A percentile compares a stretch with the other conserved stretches of the same genome.
These are phyloP conservation scores for Hipparchia sbordonii DNA, from an alignment of 2,888 invertebrate genomes.

Conservation along the genomic window DNA sequence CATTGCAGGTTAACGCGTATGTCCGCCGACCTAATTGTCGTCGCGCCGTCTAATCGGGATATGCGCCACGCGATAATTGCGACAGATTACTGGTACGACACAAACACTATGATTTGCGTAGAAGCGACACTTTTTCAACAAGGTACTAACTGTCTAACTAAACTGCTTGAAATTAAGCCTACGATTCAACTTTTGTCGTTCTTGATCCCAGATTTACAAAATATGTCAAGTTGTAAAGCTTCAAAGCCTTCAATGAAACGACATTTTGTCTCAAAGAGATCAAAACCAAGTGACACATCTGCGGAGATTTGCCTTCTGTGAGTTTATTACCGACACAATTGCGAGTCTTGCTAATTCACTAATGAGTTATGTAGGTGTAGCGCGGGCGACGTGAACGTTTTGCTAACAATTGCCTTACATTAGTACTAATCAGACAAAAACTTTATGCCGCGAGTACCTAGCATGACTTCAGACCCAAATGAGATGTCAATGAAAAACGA, in stretches of 20 bases:
- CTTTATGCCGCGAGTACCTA: conserved; percentile 47
- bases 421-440: conserved; percentile 65
- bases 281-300: conserved; percentile 51
- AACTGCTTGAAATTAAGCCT: background rate
- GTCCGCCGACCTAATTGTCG: conserved; percentile 82
- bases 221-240: background rate
- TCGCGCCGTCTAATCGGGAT: conserved; percentile 80
- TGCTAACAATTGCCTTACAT: conserved; percentile 63
- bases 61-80: conserved; percentile 81
- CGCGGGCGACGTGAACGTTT: conserved; percentile 78
- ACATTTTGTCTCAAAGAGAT: background rate
- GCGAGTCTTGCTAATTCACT: conserved; percentile 78
- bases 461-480: conserved; percentile 47
- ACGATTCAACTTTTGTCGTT: background rate
- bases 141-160: background rate
- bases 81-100: conserved; percentile 62
- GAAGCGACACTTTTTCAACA: conserved; percentile 43
- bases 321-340: conserved; percentile 77
- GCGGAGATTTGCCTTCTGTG: conserved; percentile 55
- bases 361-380: conserved; percentile 81
- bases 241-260: background rate
- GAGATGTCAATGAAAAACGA: conserved; percentile 55
- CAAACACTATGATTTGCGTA: conserved; percentile 38
- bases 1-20: conserved; percentile 80
- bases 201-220: background rate